phyloP scores from a whole-genome alignment of 2,888 invertebrate species.

The Synergus umbraculus region DNA sequence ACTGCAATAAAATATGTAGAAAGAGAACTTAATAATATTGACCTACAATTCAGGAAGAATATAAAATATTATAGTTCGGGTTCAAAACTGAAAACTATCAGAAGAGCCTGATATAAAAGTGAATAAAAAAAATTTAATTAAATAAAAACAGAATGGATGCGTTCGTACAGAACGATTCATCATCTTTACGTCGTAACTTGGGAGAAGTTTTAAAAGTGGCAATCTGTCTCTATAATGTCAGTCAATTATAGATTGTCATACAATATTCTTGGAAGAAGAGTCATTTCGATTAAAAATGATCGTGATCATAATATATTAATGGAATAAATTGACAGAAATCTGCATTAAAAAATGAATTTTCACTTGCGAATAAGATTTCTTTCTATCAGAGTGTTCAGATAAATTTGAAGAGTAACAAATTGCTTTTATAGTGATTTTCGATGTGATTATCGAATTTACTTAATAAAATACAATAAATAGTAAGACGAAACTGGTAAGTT shows the following conservation, averaged over 20 bases:
- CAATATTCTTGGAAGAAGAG: neutral
- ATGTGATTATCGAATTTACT: neutral
- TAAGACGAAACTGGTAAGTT: neutral
- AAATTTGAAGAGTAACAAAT: neutral
- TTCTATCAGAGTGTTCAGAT: no score
- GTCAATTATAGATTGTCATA: neutral
- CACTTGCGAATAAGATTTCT: no score
- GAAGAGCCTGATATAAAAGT: neutral
- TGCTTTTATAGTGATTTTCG: neutral
- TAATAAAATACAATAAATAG: neutral
- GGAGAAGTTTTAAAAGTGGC: neutral
- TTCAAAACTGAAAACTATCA: neutral
- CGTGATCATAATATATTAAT: no score
- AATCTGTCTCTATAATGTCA: neutral
- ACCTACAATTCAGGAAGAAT: neutral
- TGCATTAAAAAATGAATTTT: no score
- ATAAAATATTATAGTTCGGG: neutral
- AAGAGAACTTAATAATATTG: neutral
- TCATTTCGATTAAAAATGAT: no score
- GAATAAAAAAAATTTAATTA: neutral
- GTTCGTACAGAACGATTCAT: neutral
- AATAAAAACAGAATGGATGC: no score
- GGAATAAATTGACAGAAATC: no score
- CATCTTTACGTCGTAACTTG: neutral
- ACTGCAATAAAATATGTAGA: neutral